Evolutionary conservation across 1,140 invertebrate genomes (phyloP).

Genomic region (Drosophila nigrodunni): DNA sequence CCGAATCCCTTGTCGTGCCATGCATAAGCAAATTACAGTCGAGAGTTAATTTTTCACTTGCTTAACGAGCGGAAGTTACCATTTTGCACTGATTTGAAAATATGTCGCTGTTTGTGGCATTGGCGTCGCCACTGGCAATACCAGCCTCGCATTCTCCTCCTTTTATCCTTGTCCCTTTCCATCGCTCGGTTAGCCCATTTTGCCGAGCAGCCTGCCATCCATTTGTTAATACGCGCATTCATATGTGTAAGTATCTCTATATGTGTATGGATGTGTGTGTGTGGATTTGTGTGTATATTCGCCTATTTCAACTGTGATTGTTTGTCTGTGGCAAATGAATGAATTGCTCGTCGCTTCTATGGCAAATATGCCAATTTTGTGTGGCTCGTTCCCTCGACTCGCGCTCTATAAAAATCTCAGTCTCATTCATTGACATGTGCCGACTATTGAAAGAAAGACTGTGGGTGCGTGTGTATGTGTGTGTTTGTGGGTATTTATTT

Average conservation of each 20-base stretch:
- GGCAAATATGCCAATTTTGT: conserved; percentile 79
- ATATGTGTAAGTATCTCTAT: conserved; percentile 72
- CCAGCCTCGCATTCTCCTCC: neutral
- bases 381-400: conserved; percentile 18
- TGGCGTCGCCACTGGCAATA: conserved; percentile 62
- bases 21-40: conserved; percentile 79
- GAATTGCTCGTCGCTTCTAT: conserved; percentile 76
- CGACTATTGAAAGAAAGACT: conserved; percentile 42
- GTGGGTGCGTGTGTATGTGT: conserved; percentile 20
- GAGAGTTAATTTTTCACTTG: conserved; percentile 84
- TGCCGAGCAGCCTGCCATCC: conserved; percentile 48
- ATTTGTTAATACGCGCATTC: conserved; percentile 79
- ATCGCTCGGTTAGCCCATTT: conserved; percentile 21
- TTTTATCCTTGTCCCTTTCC: conserved; percentile 1
- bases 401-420: conserved; percentile 29
- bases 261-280: conserved; percentile 32
- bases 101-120: conserved; percentile 82
- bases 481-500: conserved; percentile 26
- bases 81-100: conserved; percentile 84
- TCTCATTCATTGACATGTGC: conserved; percentile 74
- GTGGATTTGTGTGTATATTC: conserved; percentile 23
- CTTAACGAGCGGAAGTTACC: conserved; percentile 83
- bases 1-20: conserved; percentile 41
- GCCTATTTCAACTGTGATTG: conserved; percentile 66
- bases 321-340: conserved; percentile 80